Conservation (phyloP, 2,888 invertebrate species). For the Amiota communis region DNA sequence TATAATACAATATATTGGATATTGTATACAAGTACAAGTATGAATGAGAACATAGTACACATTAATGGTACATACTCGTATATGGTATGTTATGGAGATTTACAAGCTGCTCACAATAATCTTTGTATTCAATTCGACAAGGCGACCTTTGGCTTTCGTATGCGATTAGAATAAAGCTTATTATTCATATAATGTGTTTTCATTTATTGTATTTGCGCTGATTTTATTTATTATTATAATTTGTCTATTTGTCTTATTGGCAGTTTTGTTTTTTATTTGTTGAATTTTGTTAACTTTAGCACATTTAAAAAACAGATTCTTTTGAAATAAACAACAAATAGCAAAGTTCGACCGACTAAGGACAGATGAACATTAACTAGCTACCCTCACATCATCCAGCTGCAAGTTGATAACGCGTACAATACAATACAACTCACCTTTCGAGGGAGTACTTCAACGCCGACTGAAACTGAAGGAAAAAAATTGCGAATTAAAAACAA, state of each 20-base stretch:
- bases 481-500: conserved; percentile 38
- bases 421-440: conserved; percentile 41
- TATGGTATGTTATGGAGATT: neutral
- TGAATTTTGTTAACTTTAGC: neutral
- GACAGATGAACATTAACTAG: neutral
- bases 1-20: no score
- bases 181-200: no score
- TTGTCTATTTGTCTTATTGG: neutral
- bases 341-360: neutral
- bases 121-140: conserved; percentile 8
- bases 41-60: no score
- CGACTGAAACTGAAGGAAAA: conserved; percentile 45
- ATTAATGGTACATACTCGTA: no score
- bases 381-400: neutral
- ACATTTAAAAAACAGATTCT: conserved; percentile 1
- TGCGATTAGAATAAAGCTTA: neutral
- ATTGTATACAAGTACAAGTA: no score
- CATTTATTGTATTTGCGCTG: no score
- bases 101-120: neutral
- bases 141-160: neutral
- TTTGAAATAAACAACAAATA: neutral
- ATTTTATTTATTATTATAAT: no score
- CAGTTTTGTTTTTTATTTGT: neutral
- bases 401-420: conserved; percentile 1
- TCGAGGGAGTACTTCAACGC: conserved; percentile 44